These are phyloP conservation scores for Cynodonichthys magdalenae DNA, from an alignment of 2,797 vertebrate species.

Conservation along the genomic window DNA sequence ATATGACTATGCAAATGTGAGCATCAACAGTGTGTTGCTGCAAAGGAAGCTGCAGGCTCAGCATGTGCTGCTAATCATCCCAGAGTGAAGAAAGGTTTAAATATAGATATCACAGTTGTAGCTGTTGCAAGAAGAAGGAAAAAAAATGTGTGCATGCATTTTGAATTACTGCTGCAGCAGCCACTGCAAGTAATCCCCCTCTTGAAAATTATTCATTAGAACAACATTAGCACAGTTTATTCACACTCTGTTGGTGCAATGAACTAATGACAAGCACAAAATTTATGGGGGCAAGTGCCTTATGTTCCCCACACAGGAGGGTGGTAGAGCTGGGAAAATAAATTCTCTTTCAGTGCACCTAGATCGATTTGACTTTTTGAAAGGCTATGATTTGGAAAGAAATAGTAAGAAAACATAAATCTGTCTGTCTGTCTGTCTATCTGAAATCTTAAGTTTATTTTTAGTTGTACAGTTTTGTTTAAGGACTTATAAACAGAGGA, in stretches of 20 bases:
- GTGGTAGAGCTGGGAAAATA: conserved; percentile 6
- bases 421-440: too few species aligned
- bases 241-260: conserved; percentile 58
- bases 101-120: conserved; percentile 46
- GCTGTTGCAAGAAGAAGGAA: conserved; percentile 23
- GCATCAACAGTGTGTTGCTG: conserved; percentile 16
- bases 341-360: conserved; percentile 3
- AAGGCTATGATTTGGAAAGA: not conserved
- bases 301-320: conserved; percentile 44
- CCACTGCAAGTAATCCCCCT: conserved; percentile 39
- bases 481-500: too few species aligned
- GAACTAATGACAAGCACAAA: conserved; percentile 51
- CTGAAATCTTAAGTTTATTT: too few species aligned
- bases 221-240: conserved; percentile 61
- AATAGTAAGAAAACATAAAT: not conserved
- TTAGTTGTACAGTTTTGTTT: too few species aligned
- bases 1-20: conserved; percentile 14
- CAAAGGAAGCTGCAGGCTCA: conserved; percentile 35
- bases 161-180: conserved; percentile 37
- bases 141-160: conserved; percentile 16
- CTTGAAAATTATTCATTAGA: conserved; percentile 56
- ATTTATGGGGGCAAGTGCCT: conserved; percentile 44
- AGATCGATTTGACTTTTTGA: not conserved
- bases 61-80: conserved; percentile 36
- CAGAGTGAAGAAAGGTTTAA: conserved; percentile 45